Evolutionary conservation across 1,140 invertebrate genomes (phyloP), one percentile per base, ranked within the genome.

Genomic region (Notospermus geniculatus): DNA sequence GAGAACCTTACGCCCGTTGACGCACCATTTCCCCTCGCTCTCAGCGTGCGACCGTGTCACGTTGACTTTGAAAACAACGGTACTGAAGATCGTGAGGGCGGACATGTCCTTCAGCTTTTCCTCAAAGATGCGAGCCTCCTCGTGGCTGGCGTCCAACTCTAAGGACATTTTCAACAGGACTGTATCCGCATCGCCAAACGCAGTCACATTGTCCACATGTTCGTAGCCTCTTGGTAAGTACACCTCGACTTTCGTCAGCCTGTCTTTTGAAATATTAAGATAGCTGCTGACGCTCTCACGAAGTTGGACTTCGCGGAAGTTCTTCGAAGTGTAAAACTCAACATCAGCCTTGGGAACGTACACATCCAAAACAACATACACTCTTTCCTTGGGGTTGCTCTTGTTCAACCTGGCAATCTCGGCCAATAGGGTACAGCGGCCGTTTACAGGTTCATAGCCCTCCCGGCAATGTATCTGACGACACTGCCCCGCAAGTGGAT

Each of bases 11-110:
- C 13, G 15, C 41, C 68, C 68, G 32, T 63, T 54, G 1, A 22
- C 57, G 53, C 67, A 67, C 69, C 73, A 71, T 7, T 39, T 13
- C 5, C 9, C 19, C 9, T 23, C 19, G 19, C 5, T 9, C 4
- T 50, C 46, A n/a, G 4, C 46, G 46, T 9, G 4, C 46, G n/a
- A 23, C 46, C 19, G 25, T 7, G 19, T 50, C 19, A 23, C 46
- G n/a, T 50, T 50, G 5, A 23, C 25, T 9, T 19, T 23, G n/a
- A 50, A 50, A 9, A 50, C 19, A 9, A 23, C 46, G 9, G 46
- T 50, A n/a, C n/a, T 27, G 4, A 27, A 7, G 5, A 50, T n/a
- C 9, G n/a, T 50, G 4, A 50, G 9, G 5, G 46, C n/a, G 4
- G 19, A 19, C 19, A 50, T 27, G 25, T 50, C 46, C 25, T 50